Evolutionary conservation across 1,140 invertebrate genomes (phyloP).

Genomic region (Semibalanus balanoides): DNA sequence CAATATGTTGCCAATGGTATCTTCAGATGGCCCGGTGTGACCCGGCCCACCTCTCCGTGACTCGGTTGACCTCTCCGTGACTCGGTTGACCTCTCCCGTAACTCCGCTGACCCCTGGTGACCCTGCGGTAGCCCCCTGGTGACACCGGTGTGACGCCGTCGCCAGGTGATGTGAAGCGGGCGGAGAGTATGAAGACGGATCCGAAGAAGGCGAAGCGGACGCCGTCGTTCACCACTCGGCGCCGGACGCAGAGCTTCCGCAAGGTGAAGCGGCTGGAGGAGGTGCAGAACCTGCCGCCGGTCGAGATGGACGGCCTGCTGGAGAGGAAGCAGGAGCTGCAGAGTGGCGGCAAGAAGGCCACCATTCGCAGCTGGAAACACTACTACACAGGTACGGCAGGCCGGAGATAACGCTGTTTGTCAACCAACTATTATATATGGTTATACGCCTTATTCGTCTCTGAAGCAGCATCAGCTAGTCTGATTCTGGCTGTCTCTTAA

Average conservation of each 20-base stretch:
- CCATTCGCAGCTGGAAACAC: slow-evolving; percentile 86
- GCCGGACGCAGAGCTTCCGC: slow-evolving; percentile 74
- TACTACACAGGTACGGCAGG: slow-evolving; percentile 67
- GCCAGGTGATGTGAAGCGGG: slow-evolving; percentile 55
- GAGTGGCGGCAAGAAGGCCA: slow-evolving; percentile 80
- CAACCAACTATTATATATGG: too few relatives aligned
- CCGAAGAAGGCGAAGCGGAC: slow-evolving; percentile 64
- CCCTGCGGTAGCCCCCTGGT: too few relatives aligned
- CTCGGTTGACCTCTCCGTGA: too few relatives aligned
- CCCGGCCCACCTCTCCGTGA: too few relatives aligned
- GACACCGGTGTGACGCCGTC: slow-evolving; percentile 11
- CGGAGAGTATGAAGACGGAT: slow-evolving; percentile 74
- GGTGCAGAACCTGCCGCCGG: slow-evolving; percentile 61
- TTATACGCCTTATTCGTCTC: too few relatives aligned
- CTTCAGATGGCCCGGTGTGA: too few relatives aligned
- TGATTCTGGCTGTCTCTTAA: too few relatives aligned
- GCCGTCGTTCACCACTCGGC: slow-evolving; percentile 78
- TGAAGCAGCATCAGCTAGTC: too few relatives aligned
- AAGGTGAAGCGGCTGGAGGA: slow-evolving; percentile 55
- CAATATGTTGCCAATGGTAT: too few relatives aligned
- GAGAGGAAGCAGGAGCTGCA: slow-evolving; percentile 92
- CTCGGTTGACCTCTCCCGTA: not conserved
- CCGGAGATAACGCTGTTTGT: too few relatives aligned
- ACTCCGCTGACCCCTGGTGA: too few relatives aligned
- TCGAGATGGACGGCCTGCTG: slow-evolving; percentile 78